Base-by-base conservation (phyloP, 2,113 vertebrate species). In the Triplophysa siluroides region DNA sequence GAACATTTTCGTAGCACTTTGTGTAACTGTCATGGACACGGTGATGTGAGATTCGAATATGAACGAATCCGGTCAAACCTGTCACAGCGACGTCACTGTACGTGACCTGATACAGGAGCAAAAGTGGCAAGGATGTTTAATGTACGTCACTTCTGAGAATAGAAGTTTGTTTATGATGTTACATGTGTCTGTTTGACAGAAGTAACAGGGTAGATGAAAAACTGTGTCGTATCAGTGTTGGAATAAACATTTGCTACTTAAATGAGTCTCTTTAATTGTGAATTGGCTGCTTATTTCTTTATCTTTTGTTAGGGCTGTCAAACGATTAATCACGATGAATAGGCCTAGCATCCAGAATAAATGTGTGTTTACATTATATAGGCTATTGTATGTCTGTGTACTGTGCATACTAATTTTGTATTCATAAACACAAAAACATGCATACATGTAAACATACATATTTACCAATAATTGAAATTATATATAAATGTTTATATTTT, bases 221-320 rank as follows among this genome's bases (percentile, higher is more conserved):
- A 62, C 52, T 89, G 83, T 73, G 71, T 78, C 89, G 84, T 91
- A 83, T 80, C 62, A 85, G 85, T 83, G 88, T 82, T 91, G 82
- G 78, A 91, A 92, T 92, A 92, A 91, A 92, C 84, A 87, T 92
- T 90, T 90, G 86, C 67, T 86, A 88, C 84, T 86, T 80, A 79
- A 85, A 85, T 61, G 23, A 66, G 71, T 64, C 67, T 12, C 43
- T 45, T 45, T 38, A 24, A 24, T 63, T 29, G n/a, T 70, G 8
- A 43, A 29, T 12, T 60, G 62, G 24, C 13, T 61, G 4, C 1
- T 38, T 0, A 38, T 38, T 38, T 38, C 3, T 38, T 38, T 38
- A 7, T 29, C 33, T 38, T 38, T 38, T 38, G 7, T 38, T 38
- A 38, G 33, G 33, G 33, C 33, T 7, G 33, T 38, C 33, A 38